Percentiles rank a stretch among this genome's conserved stretches.
phyloP scores from a whole-genome alignment of 2,797 vertebrate species.

The Peromyscus aztecus region DNA sequence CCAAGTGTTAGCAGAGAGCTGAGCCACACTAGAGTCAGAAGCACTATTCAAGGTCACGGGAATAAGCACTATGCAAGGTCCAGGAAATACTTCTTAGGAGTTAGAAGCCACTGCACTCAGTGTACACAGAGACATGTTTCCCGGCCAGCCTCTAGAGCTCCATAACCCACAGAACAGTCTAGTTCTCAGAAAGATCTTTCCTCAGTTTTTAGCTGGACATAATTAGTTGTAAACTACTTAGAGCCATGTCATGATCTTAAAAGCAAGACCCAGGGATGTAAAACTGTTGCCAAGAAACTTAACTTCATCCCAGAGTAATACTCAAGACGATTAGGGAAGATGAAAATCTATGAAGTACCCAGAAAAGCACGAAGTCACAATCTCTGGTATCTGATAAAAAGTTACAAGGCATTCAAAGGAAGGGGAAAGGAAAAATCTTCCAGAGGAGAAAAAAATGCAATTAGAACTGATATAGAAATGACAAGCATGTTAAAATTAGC shows the following conservation, averaged over 20 bases:
- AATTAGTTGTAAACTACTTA: neutral
- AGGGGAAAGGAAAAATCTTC: neutral
- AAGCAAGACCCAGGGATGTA: neutral
- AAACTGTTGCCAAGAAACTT: neutral
- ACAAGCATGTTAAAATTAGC: constrained; percentile 54
- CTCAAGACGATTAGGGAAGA: neutral
- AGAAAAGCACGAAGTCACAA: neutral
- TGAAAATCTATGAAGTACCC: neutral
- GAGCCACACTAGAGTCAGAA: neutral
- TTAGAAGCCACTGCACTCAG: too few species aligned
- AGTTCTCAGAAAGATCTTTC: neutral
- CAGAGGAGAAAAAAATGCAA: neutral
- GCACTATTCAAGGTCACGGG: neutral
- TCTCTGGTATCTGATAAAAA: neutral
- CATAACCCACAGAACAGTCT: neutral
- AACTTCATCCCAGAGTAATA: neutral
- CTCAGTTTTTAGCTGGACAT: neutral
- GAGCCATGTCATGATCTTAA: neutral
- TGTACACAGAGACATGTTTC: neutral
- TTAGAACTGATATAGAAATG: constrained; percentile 4
- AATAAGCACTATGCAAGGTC: neutral
- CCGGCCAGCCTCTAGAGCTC: neutral
- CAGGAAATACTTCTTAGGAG: neutral
- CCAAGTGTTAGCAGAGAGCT: neutral
- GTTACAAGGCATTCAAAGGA: neutral